Conservation (phyloP, 2,113 vertebrate genomes). For the Phylloscopus whistleri region DNA sequence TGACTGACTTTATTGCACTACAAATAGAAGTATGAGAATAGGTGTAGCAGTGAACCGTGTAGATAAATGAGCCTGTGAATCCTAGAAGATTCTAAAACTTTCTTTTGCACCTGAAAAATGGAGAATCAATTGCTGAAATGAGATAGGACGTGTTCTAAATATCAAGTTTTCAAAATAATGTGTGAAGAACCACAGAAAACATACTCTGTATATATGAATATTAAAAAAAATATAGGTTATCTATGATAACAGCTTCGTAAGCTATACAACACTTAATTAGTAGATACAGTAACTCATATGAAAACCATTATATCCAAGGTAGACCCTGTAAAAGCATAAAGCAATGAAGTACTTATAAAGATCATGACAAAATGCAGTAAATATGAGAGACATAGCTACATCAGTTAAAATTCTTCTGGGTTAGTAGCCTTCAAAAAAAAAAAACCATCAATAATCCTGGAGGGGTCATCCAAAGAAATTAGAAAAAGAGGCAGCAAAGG, state of each 20-base stretch:
- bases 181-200: neutral
- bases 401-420: neutral
- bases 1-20: neutral
- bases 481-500: neutral
- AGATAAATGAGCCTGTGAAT: neutral
- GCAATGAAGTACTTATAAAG: neutral
- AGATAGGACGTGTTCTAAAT: neutral
- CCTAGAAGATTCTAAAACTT: neutral
- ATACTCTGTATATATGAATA: neutral
- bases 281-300: neutral
- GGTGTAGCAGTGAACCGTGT: neutral
- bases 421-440: neutral
- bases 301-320: neutral
- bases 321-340: neutral
- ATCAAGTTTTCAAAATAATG: neutral
- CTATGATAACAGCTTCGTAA: neutral
- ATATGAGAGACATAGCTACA: neutral
- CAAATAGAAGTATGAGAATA: neutral
- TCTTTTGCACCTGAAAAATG: neutral
- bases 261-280: neutral
- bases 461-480: neutral
- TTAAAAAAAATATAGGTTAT: neutral
- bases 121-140: neutral
- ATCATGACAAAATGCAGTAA: neutral
- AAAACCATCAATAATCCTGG: neutral